phyloP scores from a whole-genome alignment of 2,888 invertebrate genomes.

The Scrobipalpa costella region DNA sequence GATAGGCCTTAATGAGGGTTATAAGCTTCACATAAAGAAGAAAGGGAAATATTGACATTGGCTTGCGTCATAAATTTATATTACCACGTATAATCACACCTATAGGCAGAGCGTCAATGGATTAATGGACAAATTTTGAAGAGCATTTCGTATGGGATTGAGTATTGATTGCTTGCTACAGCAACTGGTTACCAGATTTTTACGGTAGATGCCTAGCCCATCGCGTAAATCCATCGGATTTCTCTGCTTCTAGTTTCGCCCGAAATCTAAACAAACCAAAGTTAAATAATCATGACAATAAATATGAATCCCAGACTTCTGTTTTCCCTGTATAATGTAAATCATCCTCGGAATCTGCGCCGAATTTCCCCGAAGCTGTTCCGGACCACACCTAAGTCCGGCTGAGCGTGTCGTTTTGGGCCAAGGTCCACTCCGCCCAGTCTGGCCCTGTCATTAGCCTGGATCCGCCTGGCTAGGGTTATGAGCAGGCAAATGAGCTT shows the following conservation, averaged over 20 bases:
- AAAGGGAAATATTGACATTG: background rate
- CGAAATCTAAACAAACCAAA: too few relatives aligned
- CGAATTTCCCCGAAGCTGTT: background rate
- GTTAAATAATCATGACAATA: too few relatives aligned
- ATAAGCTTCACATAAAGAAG: background rate
- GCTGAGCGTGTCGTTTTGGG: slow-evolving; percentile 40
- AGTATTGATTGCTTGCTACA: too few relatives aligned
- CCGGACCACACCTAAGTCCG: slow-evolving; percentile 13
- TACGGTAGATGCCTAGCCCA: too few relatives aligned
- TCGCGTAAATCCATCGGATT: too few relatives aligned
- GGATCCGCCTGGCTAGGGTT: background rate
- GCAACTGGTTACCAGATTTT: background rate
- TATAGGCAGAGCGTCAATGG: too few relatives aligned
- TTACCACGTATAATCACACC: too few relatives aligned
- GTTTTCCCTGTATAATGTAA: background rate
- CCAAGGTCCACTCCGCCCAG: slow-evolving; percentile 59
- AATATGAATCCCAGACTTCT: background rate
- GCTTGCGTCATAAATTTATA: background rate
- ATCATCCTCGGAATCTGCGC: slow-evolving; percentile 5
- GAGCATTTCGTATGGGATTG: too few relatives aligned
- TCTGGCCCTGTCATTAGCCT: slow-evolving; percentile 45
- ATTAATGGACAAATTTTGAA: too few relatives aligned
- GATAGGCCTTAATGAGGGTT: background rate
- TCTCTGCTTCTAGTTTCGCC: too few relatives aligned
- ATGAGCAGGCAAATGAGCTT: slow-evolving; percentile 37